phyloP scores from a whole-genome alignment of 2,113 vertebrate species.

The Callionymus lyra region DNA sequence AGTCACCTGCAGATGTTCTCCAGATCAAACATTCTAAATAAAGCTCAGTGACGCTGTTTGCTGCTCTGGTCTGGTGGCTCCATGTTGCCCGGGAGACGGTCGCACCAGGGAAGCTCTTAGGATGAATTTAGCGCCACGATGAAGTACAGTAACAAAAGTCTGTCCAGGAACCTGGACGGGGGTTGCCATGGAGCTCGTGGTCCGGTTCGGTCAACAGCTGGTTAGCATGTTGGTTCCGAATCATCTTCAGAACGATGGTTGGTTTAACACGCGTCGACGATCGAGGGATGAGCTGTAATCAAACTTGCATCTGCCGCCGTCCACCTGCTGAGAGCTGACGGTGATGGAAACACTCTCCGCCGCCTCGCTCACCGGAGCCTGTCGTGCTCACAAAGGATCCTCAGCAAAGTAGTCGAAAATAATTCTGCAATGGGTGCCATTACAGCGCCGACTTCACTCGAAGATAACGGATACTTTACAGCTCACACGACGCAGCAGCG shows the following conservation, averaged over 20 bases:
- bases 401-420: constrained; percentile 12
- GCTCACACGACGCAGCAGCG: neutral
- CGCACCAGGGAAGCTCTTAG: constrained; percentile 43
- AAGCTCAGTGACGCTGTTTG: constrained; percentile 21
- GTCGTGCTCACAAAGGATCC: constrained; percentile 16
- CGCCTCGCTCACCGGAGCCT: constrained; percentile 9
- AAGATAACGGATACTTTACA: constrained; percentile 4
- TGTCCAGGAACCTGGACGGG: constrained; percentile 14
- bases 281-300: constrained; percentile 32
- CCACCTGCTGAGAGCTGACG: constrained; percentile 42
- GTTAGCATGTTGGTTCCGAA: constrained; percentile 33
- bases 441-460: neutral
- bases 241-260: constrained; percentile 30
- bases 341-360: constrained; percentile 29
- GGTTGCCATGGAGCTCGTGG: constrained; percentile 42
- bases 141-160: constrained; percentile 37
- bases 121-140: constrained; percentile 20
- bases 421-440: constrained; percentile 5
- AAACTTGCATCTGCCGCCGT: constrained; percentile 20
- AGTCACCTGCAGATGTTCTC: constrained; percentile 35
- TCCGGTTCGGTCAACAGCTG: constrained; percentile 21
- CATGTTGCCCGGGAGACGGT: constrained; percentile 44
- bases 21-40: constrained; percentile 48
- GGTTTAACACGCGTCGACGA: constrained; percentile 29
- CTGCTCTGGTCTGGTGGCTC: constrained; percentile 34